Evolutionary conservation across 2,888 invertebrate species (phyloP).

Genomic region (Drosophila dives): DNA sequence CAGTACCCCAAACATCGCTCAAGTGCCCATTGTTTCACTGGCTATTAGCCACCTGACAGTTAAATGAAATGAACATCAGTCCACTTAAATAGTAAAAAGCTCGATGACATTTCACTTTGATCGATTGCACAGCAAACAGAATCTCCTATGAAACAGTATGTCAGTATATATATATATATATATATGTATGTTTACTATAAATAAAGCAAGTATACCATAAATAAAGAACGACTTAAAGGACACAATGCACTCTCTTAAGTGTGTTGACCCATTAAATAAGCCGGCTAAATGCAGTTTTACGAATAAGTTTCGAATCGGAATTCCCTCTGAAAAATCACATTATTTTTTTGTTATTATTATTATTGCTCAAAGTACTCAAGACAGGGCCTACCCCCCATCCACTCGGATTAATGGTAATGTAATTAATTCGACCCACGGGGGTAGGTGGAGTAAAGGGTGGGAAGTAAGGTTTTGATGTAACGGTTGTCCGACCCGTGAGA

Average conservation of each 20-base stretch:
- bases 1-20: constrained; percentile 25
- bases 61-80: constrained; percentile 24
- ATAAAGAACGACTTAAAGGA: not conserved
- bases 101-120: constrained; percentile 43
- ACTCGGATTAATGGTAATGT: too few species aligned
- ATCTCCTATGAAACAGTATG: not conserved
- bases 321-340: not conserved
- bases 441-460: too few species aligned
- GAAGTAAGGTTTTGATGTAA: too few species aligned
- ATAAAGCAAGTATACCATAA: not conserved
- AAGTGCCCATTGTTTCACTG: constrained; percentile 43
- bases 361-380: not conserved
- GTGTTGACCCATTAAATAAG: not conserved
- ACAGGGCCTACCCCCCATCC: too few species aligned
- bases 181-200: not conserved
- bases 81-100: constrained; percentile 44
- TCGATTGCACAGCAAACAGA: constrained; percentile 25
- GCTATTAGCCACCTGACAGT: constrained; percentile 43
- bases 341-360: not conserved
- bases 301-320: not conserved
- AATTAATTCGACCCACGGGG: too few species aligned
- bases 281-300: not conserved
- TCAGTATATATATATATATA: not conserved
- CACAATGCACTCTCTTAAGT: not conserved
- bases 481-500: too few species aligned